Percentiles rank a stretch among this genome's conserved stretches.
Evolutionary conservation across 1,140 invertebrate genomes (phyloP).

Genomic region (Microplitis mediator): DNA sequence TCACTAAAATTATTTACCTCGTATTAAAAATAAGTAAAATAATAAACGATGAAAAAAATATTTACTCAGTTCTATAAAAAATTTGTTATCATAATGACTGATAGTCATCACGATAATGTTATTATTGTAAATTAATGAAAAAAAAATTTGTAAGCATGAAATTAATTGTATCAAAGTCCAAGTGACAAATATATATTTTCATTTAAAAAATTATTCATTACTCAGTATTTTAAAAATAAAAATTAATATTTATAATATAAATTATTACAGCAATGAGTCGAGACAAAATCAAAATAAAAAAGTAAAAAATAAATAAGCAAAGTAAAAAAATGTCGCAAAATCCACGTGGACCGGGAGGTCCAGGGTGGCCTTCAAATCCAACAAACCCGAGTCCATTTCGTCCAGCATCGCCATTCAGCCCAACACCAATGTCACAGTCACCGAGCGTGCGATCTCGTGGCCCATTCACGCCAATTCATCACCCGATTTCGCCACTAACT

Average conservation of each 20-base stretch:
- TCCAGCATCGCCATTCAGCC: slow-evolving; percentile 44
- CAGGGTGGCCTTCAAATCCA: slow-evolving; percentile 39
- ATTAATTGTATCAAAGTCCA: too few species aligned
- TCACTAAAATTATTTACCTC: too few species aligned
- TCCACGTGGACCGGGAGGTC: slow-evolving; percentile 61
- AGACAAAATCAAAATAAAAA: slow-evolving; percentile 33
- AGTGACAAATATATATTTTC: too few species aligned
- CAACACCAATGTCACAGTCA: slow-evolving; percentile 34
- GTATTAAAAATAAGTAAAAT: too few species aligned
- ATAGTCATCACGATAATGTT: too few species aligned
- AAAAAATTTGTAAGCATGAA: too few species aligned
- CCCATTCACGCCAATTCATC: slow-evolving; percentile 44
- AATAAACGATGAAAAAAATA: too few species aligned
- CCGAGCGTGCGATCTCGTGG: slow-evolving; percentile 31
- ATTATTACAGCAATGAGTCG: neutral
- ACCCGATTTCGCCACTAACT: slow-evolving; percentile 48
- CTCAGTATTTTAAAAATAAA: too few species aligned
- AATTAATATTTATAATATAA: neutral
- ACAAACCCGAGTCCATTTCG: slow-evolving; percentile 43
- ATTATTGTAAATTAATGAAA: too few species aligned
- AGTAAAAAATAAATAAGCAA: slow-evolving; percentile 34
- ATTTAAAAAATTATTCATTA: too few species aligned
- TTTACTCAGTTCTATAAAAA: too few species aligned
- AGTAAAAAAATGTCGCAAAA: slow-evolving; percentile 55
- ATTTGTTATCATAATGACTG: too few species aligned